phyloP scores from a whole-genome alignment of 1,140 invertebrate genomes.

The Dreissena rostriformis region DNA sequence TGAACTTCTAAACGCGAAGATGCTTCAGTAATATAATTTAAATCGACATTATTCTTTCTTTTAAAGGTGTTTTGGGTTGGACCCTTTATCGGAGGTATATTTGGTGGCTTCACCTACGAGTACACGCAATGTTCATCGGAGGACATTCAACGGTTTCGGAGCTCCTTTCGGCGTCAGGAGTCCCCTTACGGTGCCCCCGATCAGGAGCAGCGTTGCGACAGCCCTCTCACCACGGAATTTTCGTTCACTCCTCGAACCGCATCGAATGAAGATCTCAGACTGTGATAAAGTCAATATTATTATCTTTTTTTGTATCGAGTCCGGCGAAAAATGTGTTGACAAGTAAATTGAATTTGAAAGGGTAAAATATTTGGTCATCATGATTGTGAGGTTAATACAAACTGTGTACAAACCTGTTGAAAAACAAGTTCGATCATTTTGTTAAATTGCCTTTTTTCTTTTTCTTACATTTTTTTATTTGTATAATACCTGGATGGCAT shows the following conservation, averaged over 20 bases:
- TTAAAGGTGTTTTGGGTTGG: constrained; percentile 79
- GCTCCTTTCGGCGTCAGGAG: not conserved
- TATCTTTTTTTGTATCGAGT: not conserved
- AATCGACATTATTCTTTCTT: no score
- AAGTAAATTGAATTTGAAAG: no score
- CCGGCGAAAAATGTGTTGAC: no score
- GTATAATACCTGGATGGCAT: no score
- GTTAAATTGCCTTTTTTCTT: no score
- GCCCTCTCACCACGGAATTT: not conserved
- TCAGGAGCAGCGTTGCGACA: no score
- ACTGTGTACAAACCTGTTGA: no score
- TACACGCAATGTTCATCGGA: constrained; percentile 61
- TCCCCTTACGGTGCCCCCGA: no score
- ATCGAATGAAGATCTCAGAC: constrained; percentile 2
- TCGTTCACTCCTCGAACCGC: not conserved
- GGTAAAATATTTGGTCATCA: no score
- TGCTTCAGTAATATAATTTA: not conserved
- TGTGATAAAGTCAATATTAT: not conserved
- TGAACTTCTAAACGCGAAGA: not conserved
- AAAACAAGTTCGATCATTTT: no score
- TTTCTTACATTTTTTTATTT: no score
- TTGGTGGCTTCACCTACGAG: constrained; percentile 71
- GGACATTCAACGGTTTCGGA: constrained; percentile 51
- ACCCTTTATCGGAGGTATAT: constrained; percentile 75
- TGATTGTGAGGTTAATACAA: no score